Conservation (phyloP, 2,888 invertebrate genomes). For the Himalopsyche tibetana region DNA sequence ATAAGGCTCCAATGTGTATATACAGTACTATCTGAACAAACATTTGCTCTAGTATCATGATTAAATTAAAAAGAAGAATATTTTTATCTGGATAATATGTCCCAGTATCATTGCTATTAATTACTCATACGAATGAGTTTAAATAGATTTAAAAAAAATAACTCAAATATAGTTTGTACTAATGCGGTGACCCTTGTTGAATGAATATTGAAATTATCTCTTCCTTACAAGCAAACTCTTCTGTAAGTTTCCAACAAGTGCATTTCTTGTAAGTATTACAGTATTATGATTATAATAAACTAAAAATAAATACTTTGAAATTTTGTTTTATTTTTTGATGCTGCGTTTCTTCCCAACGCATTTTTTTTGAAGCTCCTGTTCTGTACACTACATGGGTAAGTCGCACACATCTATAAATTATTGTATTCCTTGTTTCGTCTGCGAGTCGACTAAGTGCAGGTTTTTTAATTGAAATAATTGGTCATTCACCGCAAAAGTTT, state of each 20-base stretch:
- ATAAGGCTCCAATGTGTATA: conserved; percentile 64
- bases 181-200: conserved; percentile 65
- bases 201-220: conserved; percentile 69
- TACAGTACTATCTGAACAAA: conserved; percentile 62
- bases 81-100: conserved; percentile 64
- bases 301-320: conserved; percentile 58
- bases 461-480: too few species aligned
- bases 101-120: conserved; percentile 58
- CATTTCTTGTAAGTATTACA: conserved; percentile 94
- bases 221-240: conserved; percentile 82
- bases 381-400: too few species aligned
- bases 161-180: conserved; percentile 64
- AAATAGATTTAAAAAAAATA: conserved; percentile 60
- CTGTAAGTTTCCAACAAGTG: conserved; percentile 93
- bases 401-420: too few species aligned
- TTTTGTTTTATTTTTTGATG: neutral
- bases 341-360: too few species aligned
- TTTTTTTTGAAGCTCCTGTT: neutral
- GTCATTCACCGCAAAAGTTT: too few species aligned
- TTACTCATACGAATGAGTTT: conserved; percentile 59
- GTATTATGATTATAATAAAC: conserved; percentile 86
- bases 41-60: conserved; percentile 62
- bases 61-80: conserved; percentile 61
- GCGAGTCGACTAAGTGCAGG: too few species aligned
- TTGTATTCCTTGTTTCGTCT: too few species aligned